phyloP scores from a whole-genome alignment of 2,888 invertebrate species.

The Margaritifera margaritifera region DNA sequence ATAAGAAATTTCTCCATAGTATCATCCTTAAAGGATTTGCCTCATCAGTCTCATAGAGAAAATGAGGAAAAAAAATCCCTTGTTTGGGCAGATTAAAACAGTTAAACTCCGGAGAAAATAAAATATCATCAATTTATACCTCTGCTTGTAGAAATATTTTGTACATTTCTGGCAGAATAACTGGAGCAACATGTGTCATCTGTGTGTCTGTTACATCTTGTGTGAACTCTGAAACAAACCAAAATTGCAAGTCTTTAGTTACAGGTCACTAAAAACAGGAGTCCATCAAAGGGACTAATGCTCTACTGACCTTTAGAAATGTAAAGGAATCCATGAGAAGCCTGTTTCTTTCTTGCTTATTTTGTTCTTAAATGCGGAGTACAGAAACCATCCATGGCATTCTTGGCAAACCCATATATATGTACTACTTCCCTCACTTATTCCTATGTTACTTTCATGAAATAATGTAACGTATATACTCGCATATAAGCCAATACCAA shows the following conservation, averaged over 20 bases:
- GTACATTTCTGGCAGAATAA: conserved; percentile 82
- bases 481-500: no score
- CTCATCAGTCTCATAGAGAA: not conserved
- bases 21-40: not conserved
- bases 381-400: no score
- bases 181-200: conserved; percentile 80
- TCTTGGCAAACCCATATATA: no score
- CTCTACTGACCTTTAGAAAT: no score
- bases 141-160: conserved; percentile 80
- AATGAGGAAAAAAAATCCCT: not conserved
- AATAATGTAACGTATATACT: no score
- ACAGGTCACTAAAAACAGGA: not conserved
- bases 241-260: not conserved
- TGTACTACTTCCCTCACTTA: no score
- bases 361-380: not conserved
- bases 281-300: not conserved
- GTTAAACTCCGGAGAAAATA: not conserved
- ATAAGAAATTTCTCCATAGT: not conserved
- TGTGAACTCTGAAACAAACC: conserved; percentile 76
- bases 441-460: no score
- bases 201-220: conserved; percentile 80
- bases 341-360: not conserved
- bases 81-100: not conserved
- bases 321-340: no score
- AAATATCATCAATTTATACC: conserved; percentile 65